Base-by-base conservation (phyloP, 1,140 invertebrate genomes). In the Hylyphantes graminicola region DNA sequence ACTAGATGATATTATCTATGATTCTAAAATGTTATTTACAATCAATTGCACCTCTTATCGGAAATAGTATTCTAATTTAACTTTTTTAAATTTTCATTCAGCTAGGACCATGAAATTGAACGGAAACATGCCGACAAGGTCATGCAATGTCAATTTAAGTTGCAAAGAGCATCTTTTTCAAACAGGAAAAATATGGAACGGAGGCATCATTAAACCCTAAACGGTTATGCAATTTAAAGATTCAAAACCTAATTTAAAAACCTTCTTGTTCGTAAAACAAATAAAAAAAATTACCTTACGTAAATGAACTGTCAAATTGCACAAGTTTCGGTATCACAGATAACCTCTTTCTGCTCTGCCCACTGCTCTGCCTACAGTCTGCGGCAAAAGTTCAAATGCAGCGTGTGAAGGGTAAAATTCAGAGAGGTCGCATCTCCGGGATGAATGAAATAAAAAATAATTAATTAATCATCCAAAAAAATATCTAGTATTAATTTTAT, bases 81-180 rank as follows among this genome's bases (percentile, higher is more conserved):
- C 2, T 35, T 35, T 35, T 35, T 2, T 2, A 35, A 35, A 35
- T 35, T 35, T 35, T 35, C 35, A 35, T 35, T 35, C 1, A 35
- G 35, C 35, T 35, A 35, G 2, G 35, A 35, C 35, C 35, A 35
- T 35, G 35, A 35, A 35, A 35, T 35, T 35, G 76, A 67, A 64
- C 76, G 48, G n/a, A 12, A 65, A 65, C 51, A 55, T 53, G 67
- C 63, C 59, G 48, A 63, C 80, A 83, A 83, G 80, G 80, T 83
- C 80, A 83, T 35, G 19, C 80, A 83, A 83, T 74, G 80, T 83
- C 80, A 83, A 35, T 55, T 17, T n/a, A 35, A 35, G 35, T 35
- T 35, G 35, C 35, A 35, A 2, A 35, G 35, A 2, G 35, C 35
- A 2, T 35, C 35, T 35, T 35, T 35, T 35, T 1, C 35, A 35